phyloP scores from a whole-genome alignment of 1,140 invertebrate species.

The Nebria ingens region DNA sequence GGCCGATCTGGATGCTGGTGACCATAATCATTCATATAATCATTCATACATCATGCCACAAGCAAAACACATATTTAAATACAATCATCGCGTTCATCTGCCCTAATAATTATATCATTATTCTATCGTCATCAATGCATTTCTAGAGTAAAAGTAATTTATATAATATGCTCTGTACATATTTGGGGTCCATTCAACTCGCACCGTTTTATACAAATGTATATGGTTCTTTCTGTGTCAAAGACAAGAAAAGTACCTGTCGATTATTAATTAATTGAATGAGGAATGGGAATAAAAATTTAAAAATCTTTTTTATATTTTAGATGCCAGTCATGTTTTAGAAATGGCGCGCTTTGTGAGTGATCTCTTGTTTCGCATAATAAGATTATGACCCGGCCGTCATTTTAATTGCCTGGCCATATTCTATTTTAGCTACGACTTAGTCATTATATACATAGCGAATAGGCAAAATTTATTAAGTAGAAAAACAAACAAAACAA shows the following conservation, averaged over 20 bases:
- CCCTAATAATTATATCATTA: neutral
- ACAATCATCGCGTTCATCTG: neutral
- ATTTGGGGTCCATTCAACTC: constrained; percentile 16
- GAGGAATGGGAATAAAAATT: too few relatives aligned
- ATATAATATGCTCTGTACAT: constrained; percentile 10
- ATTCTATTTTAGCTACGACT: constrained; percentile 26
- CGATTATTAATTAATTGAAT: too few relatives aligned
- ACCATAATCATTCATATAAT: neutral
- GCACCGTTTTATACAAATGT: constrained; percentile 27
- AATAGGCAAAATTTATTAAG: constrained; percentile 1
- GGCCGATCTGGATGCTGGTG: constrained; percentile 4
- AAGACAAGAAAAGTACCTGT: constrained; percentile 25
- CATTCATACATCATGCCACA: neutral
- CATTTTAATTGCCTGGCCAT: constrained; percentile 14
- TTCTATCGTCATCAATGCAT: neutral
- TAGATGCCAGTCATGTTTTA: constrained; percentile 18
- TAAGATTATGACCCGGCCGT: neutral
- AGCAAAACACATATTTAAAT: neutral
- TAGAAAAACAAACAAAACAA: neutral
- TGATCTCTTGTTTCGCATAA: constrained; percentile 15
- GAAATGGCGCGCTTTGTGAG: constrained; percentile 15
- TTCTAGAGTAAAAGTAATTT: neutral
- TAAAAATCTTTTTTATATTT: constrained; percentile 21
- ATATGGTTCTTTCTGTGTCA: constrained; percentile 24
- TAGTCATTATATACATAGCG: constrained; percentile 15